Evolutionary conservation across 2,888 invertebrate genomes (phyloP).

Genomic region (Oscheius sp.): DNA sequence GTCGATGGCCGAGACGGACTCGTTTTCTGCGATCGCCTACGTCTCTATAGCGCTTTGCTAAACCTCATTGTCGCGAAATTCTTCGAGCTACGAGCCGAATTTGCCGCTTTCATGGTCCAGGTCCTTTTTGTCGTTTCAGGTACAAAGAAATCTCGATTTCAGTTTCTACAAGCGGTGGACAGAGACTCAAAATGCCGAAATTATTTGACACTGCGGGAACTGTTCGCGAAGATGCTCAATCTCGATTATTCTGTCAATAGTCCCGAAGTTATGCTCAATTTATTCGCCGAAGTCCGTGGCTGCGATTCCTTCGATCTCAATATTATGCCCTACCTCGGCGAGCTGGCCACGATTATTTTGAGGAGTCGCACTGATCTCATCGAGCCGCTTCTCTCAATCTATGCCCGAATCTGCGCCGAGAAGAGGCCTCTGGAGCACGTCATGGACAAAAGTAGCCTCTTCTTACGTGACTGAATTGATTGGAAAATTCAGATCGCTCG

Average conservation of each 20-base stretch:
- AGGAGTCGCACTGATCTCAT: not conserved
- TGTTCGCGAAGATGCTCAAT: constrained; percentile 43
- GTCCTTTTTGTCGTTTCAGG: not conserved
- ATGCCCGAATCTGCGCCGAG: constrained; percentile 37
- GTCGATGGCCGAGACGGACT: not conserved
- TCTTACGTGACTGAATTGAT: not conserved
- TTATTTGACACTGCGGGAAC: constrained; percentile 38
- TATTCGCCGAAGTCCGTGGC: constrained; percentile 42
- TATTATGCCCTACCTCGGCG: constrained; percentile 60
- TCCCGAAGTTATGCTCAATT: constrained; percentile 38
- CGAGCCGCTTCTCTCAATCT: constrained; percentile 31
- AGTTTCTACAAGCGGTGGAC: constrained; percentile 40
- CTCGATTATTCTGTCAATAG: constrained; percentile 8
- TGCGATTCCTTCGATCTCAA: constrained; percentile 59
- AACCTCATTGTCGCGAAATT: constrained; percentile 38
- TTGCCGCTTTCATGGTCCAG: constrained; percentile 41
- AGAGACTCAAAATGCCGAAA: constrained; percentile 39
- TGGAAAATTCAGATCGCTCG: constrained; percentile 32
- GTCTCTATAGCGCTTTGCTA: constrained; percentile 31
- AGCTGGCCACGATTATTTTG: constrained; percentile 39
- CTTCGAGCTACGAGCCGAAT: constrained; percentile 40
- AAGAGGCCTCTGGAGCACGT: constrained; percentile 40
- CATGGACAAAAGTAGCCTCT: constrained; percentile 23
- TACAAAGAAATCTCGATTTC: not conserved
- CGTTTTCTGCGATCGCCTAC: not conserved